A percentile compares a stretch with the other conserved stretches of the same genome.
Conservation (phyloP, 2,113 vertebrate species). For the Pardalotus punctatus region DNA sequence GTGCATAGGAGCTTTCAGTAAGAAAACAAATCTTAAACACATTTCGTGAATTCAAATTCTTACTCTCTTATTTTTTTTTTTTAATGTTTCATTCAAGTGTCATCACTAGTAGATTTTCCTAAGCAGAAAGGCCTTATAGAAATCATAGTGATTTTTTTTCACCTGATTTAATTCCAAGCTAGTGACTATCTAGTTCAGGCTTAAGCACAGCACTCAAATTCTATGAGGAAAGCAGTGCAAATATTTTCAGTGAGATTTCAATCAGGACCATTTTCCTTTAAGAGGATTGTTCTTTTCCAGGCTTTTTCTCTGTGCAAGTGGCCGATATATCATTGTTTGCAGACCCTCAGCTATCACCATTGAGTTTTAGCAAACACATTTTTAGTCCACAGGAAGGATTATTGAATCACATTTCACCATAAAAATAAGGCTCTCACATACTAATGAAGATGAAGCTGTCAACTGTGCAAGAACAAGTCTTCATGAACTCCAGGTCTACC, state of each 20-base stretch:
- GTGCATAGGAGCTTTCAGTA: background rate
- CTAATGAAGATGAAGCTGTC: background rate
- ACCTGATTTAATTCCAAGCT: background rate
- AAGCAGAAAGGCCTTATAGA: background rate
- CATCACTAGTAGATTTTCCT: background rate
- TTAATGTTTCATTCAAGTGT: background rate
- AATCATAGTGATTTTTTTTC: background rate
- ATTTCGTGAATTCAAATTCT: background rate
- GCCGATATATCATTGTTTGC: background rate
- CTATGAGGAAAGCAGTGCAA: background rate
- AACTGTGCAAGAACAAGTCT: background rate
- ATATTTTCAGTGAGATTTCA: background rate
- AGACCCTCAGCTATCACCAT: background rate
- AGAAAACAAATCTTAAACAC: background rate
- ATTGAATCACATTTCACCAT: background rate
- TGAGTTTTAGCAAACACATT: background rate
- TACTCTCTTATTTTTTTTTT: background rate
- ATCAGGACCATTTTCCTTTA: background rate
- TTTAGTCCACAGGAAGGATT: background rate
- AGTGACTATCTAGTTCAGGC: background rate
- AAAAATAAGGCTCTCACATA: background rate
- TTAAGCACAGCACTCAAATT: background rate
- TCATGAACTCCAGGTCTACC: background rate
- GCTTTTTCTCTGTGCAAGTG: background rate
- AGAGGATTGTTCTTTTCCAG: background rate